Percentiles rank a stretch among this genome's conserved stretches.
Evolutionary conservation across 35 echinoderm and acorn worm species (phyloP).

Genomic region (Anneissia japonica): DNA sequence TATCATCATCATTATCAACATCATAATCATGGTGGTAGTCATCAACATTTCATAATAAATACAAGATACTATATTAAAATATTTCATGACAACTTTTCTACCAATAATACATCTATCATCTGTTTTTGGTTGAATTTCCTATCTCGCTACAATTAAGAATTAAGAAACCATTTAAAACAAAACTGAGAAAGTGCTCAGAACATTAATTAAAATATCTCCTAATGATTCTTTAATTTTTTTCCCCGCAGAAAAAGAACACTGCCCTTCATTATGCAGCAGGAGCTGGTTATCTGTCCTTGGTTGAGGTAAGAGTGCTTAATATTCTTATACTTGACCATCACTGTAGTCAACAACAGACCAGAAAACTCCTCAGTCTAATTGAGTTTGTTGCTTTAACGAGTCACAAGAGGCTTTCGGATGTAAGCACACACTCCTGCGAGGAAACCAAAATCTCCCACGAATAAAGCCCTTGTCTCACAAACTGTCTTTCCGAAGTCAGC

Average conservation of each 20-base stretch:
- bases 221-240: background rate
- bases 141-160: too few relatives aligned
- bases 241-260: slow-evolving; percentile 78
- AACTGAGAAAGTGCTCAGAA: too few relatives aligned
- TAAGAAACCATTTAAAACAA: too few relatives aligned
- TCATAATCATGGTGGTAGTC: too few relatives aligned
- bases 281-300: slow-evolving; percentile 66
- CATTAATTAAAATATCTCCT: too few relatives aligned
- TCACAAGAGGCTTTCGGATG: background rate
- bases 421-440: background rate
- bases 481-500: background rate
- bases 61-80: too few relatives aligned
- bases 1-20: too few relatives aligned
- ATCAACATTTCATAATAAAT: too few relatives aligned
- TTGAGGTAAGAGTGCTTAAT: slow-evolving; percentile 59
- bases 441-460: background rate
- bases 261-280: slow-evolving; percentile 86
- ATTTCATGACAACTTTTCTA: too few relatives aligned
- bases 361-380: background rate
- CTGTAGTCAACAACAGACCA: background rate
- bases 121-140: too few relatives aligned
- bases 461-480: background rate
- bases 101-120: too few relatives aligned
- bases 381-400: background rate
- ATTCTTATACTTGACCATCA: too few relatives aligned